Base-by-base conservation (phyloP, 2,797 vertebrate species). In the Distichodus sexfasciatus region DNA sequence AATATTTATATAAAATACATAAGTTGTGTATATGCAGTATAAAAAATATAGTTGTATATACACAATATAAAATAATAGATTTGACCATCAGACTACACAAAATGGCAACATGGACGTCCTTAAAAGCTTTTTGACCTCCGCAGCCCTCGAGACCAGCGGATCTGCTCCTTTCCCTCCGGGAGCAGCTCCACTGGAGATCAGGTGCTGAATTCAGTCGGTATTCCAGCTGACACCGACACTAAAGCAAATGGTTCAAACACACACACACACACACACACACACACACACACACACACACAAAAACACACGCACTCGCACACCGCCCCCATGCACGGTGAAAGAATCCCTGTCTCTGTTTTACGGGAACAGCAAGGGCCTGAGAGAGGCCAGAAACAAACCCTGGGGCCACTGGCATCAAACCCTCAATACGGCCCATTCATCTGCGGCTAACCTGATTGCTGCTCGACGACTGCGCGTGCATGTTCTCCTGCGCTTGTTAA, bases 341-440 rank as follows among this genome's bases (percentile, higher is more conserved):
- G 21, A 9, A 21, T 17, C 11, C 29, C 46, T 50, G 55, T 66
- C 29, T 12, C 7, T 12, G 14, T 4, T 51, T 21, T 51, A 28
- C 14, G 26, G 48, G 33, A 74, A 75, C 53, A 68, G 54, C 73
- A 54, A 77, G 48, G 48, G 76, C 70, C 28, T 24, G 70, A 40
- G 69, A 54, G 23, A 69, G 69, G 58, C 2, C 10, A 48, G 55
- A 55, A 58, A 46, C 24, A 46, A 53, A 44, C 64, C 68, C 44
- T 35, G 24, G 12, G 36, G 23, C 29, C 72, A 58, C 54, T n/a
- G n/a, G 36, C 53, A 23, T 64, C 67, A 41, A 60, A 48, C 68
- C 44, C 58, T 77, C 64, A 74, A 76, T 33, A 57, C 38, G n/a
- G 35, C 17, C 58, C 62, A 78, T 84, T 80, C 71, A 78, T 74